Evolutionary conservation across 2,113 vertebrate species (phyloP).

Genomic region (Gymnarchus niloticus): DNA sequence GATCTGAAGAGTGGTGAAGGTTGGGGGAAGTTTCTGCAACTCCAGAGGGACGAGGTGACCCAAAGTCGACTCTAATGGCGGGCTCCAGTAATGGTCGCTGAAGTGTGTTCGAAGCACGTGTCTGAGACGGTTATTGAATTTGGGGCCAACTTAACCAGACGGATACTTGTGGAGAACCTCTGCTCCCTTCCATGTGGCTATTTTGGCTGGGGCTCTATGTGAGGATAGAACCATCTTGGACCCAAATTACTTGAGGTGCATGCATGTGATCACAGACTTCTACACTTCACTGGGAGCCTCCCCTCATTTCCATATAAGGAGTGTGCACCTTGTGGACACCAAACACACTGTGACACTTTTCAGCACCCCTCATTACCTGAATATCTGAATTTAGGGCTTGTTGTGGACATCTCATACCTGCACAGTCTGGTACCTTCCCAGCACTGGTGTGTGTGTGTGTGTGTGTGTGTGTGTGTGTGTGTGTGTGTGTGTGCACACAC

Average conservation of each 20-base stretch:
- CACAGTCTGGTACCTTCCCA: conserved; percentile 19
- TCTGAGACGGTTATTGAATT: neutral
- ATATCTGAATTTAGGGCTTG: conserved; percentile 26
- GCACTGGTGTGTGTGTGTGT: conserved; percentile 9
- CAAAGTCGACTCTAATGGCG: neutral
- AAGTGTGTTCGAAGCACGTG: neutral
- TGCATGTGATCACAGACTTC: conserved; percentile 16
- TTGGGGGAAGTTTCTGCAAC: conserved; percentile 15
- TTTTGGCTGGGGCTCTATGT: neutral
- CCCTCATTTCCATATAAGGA: neutral
- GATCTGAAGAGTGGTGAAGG: conserved; percentile 17
- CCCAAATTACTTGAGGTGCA: neutral
- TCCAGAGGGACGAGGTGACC: neutral
- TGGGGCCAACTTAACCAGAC: neutral
- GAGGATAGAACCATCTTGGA: neutral
- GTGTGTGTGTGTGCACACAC: conserved; percentile 27
- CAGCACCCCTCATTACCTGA: neutral
- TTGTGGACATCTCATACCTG: conserved; percentile 12
- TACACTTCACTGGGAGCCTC: neutral
- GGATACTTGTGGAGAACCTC: neutral
- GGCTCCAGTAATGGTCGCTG: neutral
- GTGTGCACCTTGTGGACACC: conserved; percentile 1
- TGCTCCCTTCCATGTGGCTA: neutral
- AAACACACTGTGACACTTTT: conserved; percentile 40
- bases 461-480: conserved; percentile 7